Evolutionary conservation across 2,888 invertebrate species (phyloP).

Genomic region (Carcina quercana): DNA sequence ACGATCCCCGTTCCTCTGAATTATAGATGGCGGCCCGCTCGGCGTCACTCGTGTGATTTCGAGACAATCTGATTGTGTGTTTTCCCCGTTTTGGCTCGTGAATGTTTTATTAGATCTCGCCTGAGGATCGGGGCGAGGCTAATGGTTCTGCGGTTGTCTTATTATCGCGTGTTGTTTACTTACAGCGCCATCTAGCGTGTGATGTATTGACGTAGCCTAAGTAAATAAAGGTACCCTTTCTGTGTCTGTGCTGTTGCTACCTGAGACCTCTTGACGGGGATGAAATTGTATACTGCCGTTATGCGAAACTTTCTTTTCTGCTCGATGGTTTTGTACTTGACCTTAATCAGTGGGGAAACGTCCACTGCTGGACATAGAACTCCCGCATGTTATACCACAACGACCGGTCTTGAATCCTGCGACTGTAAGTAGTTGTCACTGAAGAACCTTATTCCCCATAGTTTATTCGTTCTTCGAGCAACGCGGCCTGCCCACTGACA

Average conservation of each 20-base stretch:
- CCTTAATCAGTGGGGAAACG: too few relatives aligned
- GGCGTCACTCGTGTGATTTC: constrained; percentile 68
- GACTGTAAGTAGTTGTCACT: too few relatives aligned
- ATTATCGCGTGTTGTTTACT: constrained; percentile 6
- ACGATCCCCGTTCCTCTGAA: constrained; percentile 45
- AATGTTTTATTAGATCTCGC: constrained; percentile 65
- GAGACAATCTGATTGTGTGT: constrained; percentile 72
- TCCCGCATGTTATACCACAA: too few relatives aligned
- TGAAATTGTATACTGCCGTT: too few relatives aligned
- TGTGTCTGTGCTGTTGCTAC: neutral
- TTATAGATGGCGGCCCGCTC: constrained; percentile 61
- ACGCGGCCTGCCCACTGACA: too few relatives aligned
- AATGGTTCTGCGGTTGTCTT: constrained; percentile 48
- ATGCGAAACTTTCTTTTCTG: too few relatives aligned
- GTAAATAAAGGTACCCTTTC: neutral
- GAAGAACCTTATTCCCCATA: too few relatives aligned
- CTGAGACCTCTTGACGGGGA: too few relatives aligned
- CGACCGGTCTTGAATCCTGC: too few relatives aligned
- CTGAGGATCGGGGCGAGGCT: constrained; percentile 46
- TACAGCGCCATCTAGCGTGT: constrained; percentile 3
- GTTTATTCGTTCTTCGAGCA: too few relatives aligned
- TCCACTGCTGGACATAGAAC: too few relatives aligned
- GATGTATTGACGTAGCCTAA: neutral
- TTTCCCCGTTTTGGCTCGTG: constrained; percentile 61
- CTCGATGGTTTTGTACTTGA: too few relatives aligned